These are phyloP conservation scores for Aepyceros melampus DNA, from an alignment of 2,113 vertebrate species.

Conservation along the genomic window DNA sequence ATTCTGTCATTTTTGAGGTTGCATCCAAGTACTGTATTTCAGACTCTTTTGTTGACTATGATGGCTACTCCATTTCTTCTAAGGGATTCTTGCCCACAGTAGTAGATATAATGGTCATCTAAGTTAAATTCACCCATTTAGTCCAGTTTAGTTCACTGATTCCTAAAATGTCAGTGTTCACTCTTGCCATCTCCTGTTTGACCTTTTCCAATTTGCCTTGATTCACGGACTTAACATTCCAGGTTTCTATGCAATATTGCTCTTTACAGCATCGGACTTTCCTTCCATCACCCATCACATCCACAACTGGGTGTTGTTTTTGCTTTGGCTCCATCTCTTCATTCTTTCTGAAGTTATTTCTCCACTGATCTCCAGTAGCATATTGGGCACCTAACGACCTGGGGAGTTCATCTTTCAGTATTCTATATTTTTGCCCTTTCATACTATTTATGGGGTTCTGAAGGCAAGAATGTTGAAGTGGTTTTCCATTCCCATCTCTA, in stretches of 20 bases:
- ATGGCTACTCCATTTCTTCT: neutral
- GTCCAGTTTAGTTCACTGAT: neutral
- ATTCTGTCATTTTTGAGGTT: neutral
- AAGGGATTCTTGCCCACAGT: neutral
- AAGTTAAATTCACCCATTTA: neutral
- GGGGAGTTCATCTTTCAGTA: neutral
- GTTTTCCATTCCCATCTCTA: neutral
- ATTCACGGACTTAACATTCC: neutral
- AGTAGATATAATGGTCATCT: neutral
- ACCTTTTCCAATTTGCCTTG: neutral
- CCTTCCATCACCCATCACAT: neutral
- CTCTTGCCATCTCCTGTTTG: neutral
- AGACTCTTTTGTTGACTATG: neutral
- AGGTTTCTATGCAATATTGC: neutral
- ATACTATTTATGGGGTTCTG: neutral
- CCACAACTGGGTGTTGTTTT: neutral
- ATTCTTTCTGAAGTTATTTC: neutral
- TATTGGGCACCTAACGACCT: neutral
- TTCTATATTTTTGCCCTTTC: neutral
- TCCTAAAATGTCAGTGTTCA: neutral
- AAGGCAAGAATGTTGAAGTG: neutral
- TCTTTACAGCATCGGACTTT: neutral
- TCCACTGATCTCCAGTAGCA: neutral
- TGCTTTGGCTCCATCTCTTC: neutral
- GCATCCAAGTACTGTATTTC: neutral